Evolutionary conservation across 1,140 invertebrate species (phyloP).

Genomic region (Heliconius hewitsoni): DNA sequence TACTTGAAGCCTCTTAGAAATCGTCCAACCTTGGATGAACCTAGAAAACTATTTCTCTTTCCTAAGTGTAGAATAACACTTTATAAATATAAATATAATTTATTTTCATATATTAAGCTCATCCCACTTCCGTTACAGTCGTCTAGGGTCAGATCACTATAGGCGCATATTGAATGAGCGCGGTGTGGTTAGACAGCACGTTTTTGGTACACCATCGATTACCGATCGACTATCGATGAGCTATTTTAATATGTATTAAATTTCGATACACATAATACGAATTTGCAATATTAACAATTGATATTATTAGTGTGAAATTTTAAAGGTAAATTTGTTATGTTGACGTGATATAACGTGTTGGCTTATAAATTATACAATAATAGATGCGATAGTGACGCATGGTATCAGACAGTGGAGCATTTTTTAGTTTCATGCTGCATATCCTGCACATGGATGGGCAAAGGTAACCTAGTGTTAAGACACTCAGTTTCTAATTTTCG

Average conservation of each 20-base stretch:
- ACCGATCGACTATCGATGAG: neutral
- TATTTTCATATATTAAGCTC: neutral
- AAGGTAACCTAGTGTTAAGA: too few species aligned
- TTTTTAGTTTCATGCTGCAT: too few species aligned
- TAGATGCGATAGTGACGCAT: too few species aligned
- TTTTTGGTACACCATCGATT: slow-evolving; percentile 23
- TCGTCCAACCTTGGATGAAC: too few species aligned
- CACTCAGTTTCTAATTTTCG: too few species aligned
- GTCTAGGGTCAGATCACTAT: neutral
- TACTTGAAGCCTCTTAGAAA: too few species aligned
- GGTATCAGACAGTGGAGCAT: too few species aligned
- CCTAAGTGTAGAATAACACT: too few species aligned
- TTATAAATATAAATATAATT: neutral
- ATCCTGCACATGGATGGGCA: too few species aligned
- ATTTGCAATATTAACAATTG: neutral
- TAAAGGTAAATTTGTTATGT: neutral
- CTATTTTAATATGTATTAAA: slow-evolving; percentile 20
- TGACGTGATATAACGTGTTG: neutral
- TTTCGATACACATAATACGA: neutral
- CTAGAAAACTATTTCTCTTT: too few species aligned
- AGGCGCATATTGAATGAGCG: slow-evolving; percentile 19
- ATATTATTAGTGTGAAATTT: slow-evolving; percentile 1
- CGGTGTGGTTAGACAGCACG: slow-evolving; percentile 18
- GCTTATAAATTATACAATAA: too few species aligned
- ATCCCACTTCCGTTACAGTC: neutral